Conservation (phyloP, 2,888 invertebrate species). For the Choristoneura rosaceana region DNA sequence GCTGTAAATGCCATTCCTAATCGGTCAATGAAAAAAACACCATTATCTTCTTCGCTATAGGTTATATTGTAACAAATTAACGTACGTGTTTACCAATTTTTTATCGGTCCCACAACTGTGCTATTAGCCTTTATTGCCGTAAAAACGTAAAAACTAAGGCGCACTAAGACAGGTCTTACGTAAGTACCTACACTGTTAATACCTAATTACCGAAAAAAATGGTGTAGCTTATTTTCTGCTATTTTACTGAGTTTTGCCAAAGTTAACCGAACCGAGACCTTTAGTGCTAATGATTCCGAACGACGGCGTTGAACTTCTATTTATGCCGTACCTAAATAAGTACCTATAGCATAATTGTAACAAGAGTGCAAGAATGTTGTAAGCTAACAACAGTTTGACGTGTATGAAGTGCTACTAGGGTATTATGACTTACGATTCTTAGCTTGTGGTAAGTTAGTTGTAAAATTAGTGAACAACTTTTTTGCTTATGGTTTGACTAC, state of each 20-base stretch:
- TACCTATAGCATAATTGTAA: background rate
- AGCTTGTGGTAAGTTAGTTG: background rate
- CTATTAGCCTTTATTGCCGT: background rate
- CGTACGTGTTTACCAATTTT: slow-evolving; percentile 1
- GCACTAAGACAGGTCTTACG: too few species aligned
- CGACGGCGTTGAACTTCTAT: slow-evolving; percentile 67
- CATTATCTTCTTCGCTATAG: background rate
- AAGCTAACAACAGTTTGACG: background rate
- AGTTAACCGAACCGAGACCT: slow-evolving; percentile 61
- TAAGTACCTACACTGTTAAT: too few species aligned
- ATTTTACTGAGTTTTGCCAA: slow-evolving; percentile 26
- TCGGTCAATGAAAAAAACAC: background rate
- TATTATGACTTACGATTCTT: background rate
- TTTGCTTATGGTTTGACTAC: too few species aligned
- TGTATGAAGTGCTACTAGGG: background rate
- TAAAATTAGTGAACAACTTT: too few species aligned
- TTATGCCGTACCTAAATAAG: background rate
- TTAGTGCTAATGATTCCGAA: slow-evolving; percentile 74
- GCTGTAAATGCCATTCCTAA: background rate
- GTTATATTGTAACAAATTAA: background rate
- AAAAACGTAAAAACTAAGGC: background rate
- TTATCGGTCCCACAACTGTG: background rate
- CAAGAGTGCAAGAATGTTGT: slow-evolving; percentile 3
- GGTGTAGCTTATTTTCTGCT: slow-evolving; percentile 25
- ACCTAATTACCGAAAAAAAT: background rate